phyloP scores from a whole-genome alignment of 2,888 invertebrate species.

The Drepana falcataria region DNA sequence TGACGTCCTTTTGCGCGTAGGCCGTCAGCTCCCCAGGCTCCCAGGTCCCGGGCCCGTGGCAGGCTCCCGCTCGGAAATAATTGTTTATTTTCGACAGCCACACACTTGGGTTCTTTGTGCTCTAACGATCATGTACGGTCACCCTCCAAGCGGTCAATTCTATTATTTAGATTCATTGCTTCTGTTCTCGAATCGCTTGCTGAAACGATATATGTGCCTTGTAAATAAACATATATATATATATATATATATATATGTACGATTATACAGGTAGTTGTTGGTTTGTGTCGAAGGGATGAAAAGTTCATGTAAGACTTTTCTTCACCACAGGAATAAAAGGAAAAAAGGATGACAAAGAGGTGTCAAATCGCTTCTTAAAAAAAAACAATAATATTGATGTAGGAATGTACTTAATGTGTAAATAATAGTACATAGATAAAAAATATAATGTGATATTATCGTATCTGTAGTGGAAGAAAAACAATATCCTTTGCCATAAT shows the following conservation, averaged over 20 bases:
- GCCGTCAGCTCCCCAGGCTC: slow-evolving; percentile 44
- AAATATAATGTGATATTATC: no score
- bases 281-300: background rate
- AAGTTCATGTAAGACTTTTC: no score
- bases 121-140: slow-evolving; percentile 43
- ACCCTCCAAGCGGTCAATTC: slow-evolving; percentile 25
- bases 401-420: no score
- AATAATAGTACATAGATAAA: no score
- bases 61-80: slow-evolving; percentile 62
- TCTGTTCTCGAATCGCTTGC: slow-evolving; percentile 7
- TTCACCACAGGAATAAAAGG: no score
- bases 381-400: no score
- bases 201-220: background rate
- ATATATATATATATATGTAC: background rate
- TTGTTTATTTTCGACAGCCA: slow-evolving; percentile 73
- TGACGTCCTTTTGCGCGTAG: slow-evolving; percentile 26
- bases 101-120: slow-evolving; percentile 46
- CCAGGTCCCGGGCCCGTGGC: slow-evolving; percentile 38
- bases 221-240: background rate
- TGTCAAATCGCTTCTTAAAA: no score
- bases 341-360: no score
- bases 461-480: no score
- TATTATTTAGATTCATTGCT: slow-evolving; percentile 33
- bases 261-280: background rate
- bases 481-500: no score